Conservation (phyloP, 2,888 invertebrate genomes). For the Cryptosula pallasiana region DNA sequence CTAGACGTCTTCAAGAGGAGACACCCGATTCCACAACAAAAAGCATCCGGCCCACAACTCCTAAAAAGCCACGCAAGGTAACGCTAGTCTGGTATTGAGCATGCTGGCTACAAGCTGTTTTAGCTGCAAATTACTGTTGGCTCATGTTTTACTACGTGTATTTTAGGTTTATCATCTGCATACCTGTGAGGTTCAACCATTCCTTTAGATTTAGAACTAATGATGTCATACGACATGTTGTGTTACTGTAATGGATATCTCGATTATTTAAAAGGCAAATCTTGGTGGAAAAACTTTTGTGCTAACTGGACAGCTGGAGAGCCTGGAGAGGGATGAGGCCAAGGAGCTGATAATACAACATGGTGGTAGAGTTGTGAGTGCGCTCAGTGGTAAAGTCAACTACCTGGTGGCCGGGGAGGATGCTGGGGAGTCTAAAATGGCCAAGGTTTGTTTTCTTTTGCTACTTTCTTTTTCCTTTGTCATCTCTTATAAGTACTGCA, state of each 20-base stretch:
- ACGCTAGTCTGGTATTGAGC: too few relatives aligned
- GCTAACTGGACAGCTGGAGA: slow-evolving; percentile 80
- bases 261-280: slow-evolving; percentile 38
- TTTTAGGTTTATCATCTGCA: too few relatives aligned
- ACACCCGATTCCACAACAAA: background rate
- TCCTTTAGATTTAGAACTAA: too few relatives aligned
- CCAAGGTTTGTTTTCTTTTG: slow-evolving; percentile 61
- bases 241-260: too few relatives aligned
- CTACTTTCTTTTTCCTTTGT: too few relatives aligned
- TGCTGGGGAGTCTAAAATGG: slow-evolving; percentile 76
- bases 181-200: too few relatives aligned
- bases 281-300: slow-evolving; percentile 54
- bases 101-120: too few relatives aligned
- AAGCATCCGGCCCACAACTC: background rate
- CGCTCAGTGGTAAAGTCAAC: slow-evolving; percentile 72
- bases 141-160: too few relatives aligned
- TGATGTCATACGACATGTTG: too few relatives aligned
- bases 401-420: slow-evolving; percentile 81
- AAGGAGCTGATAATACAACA: slow-evolving; percentile 68
- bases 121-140: too few relatives aligned
- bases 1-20: background rate
- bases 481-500: background rate
- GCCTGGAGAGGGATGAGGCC: slow-evolving; percentile 76
- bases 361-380: slow-evolving; percentile 71
- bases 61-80: background rate